Percentiles rank a stretch among this genome's conserved stretches.
Evolutionary conservation across 2,113 vertebrate genomes (phyloP).

Genomic region (Gasterosteus nipponicus): DNA sequence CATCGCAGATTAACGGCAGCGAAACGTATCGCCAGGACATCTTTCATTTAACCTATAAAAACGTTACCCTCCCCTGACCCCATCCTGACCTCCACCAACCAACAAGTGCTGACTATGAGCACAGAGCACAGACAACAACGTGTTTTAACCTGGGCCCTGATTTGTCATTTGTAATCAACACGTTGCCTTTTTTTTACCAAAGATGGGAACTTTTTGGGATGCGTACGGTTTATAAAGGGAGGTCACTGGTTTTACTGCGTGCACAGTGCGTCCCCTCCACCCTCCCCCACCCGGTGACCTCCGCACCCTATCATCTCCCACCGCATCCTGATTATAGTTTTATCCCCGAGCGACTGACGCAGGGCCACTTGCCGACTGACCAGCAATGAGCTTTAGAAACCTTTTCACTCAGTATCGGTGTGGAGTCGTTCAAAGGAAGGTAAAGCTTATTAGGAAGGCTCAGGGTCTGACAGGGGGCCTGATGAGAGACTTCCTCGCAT

Average conservation of each 20-base stretch:
- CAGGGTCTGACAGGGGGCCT: slow-evolving; percentile 10
- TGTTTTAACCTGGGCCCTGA: too few relatives aligned
- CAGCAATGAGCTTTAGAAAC: slow-evolving; percentile 1
- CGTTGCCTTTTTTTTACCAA: neutral
- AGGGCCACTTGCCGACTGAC: neutral
- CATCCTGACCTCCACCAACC: neutral
- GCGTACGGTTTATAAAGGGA: neutral
- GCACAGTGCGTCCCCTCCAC: neutral
- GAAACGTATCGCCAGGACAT: slow-evolving; percentile 20
- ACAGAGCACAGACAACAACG: too few relatives aligned
- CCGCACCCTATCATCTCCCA: slow-evolving; percentile 4
- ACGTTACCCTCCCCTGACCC: neutral
- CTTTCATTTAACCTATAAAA: slow-evolving; percentile 28
- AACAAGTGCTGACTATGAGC: neutral
- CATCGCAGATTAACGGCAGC: slow-evolving; percentile 54
- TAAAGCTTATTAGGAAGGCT: slow-evolving; percentile 33
- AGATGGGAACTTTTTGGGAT: neutral
- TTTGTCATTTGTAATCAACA: too few relatives aligned
- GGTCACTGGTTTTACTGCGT: neutral
- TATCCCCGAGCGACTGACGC: slow-evolving; percentile 29
- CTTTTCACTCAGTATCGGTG: slow-evolving; percentile 12
- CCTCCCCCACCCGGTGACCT: slow-evolving; percentile 6
- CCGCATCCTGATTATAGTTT: slow-evolving; percentile 33
- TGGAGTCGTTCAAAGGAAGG: neutral
- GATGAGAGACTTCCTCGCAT: neutral